Evolutionary conservation across 2,888 invertebrate genomes (phyloP), one percentile per base, ranked within the genome.

Genomic region (Stenoptilia bipunctidactyla): DNA sequence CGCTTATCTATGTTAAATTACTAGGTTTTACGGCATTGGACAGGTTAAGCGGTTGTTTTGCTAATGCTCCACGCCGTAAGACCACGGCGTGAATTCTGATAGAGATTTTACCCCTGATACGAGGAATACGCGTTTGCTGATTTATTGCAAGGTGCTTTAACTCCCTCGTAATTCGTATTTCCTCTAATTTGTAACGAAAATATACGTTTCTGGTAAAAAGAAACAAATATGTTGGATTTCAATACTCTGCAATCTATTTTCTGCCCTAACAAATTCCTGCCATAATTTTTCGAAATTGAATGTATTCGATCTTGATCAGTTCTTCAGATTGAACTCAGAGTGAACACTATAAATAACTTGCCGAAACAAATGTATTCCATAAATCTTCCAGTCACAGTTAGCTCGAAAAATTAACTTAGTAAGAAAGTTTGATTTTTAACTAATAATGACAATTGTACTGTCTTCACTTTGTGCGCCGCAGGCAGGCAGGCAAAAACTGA

Each of bases 1-100:
- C n/a, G n/a, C 65, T 66, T 68, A 68, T 66, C 66, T 68, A 58
- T 61, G 61, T 53, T 61, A 66, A 66, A 56, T 61, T 58, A 58
- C 53, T 52, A 53, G 55, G 53, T 56, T 53, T 56, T 51, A 51
- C 55, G 53, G 52, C 49, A 44, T 44, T 50, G 53, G 56, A 56
- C 60, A 60, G 59, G 58, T 49, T 47, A 46, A 49, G 38, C 40
- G 48, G 36, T 48, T 51, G 50, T 52, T 50, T 45, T 40, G 43
- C 35, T 40, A 30, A 30, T 30, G 30, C 30, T 4, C 6, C 6
- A 3, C 4, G 30, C 5, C 30, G 3, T 30, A 30, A 12, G 30
- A 30, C 30, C n/a, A 12, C 12, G 9, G 9, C 30, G 9, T 30
- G 30, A 30, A 30, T 30, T 9, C n/a, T 30, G 30, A 30, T 30